Conservation (phyloP, 2,797 vertebrate genomes). For the Sebastes miniatus region DNA sequence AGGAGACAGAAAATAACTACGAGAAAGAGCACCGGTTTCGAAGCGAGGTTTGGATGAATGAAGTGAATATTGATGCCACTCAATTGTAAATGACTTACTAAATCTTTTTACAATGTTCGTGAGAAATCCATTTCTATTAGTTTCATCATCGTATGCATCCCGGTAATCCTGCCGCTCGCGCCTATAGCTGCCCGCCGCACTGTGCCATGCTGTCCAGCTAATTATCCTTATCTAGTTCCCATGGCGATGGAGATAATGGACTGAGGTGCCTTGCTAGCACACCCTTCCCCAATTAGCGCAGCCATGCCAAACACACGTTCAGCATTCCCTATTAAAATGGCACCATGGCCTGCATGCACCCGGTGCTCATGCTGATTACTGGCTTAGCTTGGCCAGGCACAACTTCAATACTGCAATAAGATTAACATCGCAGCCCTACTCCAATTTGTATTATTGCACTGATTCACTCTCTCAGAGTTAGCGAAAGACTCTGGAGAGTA, state of each 20-base stretch:
- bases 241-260: constrained; percentile 72
- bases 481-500: neutral
- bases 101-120: constrained; percentile 22
- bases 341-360: constrained; percentile 24
- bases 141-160: constrained; percentile 46
- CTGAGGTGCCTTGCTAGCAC: constrained; percentile 58
- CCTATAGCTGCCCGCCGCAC: constrained; percentile 39
- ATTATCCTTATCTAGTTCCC: constrained; percentile 76
- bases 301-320: constrained; percentile 39
- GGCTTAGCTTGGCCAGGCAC: constrained; percentile 24
- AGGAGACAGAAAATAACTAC: neutral
- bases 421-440: constrained; percentile 37
- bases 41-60: neutral
- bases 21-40: neutral
- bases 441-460: constrained; percentile 30
- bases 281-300: constrained; percentile 68
- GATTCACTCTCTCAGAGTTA: constrained; percentile 9
- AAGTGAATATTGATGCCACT: constrained; percentile 34
- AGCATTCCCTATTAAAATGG: constrained; percentile 55
- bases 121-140: constrained; percentile 52
- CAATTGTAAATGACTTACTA: constrained; percentile 33
- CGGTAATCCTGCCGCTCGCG: constrained; percentile 29
- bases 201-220: constrained; percentile 63
- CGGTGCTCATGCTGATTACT: constrained; percentile 56
- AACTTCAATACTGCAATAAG: constrained; percentile 37